Evolutionary conservation across 1,140 invertebrate species (phyloP), one percentile per base, ranked within the genome.

Genomic region (Coelopa frigida): DNA sequence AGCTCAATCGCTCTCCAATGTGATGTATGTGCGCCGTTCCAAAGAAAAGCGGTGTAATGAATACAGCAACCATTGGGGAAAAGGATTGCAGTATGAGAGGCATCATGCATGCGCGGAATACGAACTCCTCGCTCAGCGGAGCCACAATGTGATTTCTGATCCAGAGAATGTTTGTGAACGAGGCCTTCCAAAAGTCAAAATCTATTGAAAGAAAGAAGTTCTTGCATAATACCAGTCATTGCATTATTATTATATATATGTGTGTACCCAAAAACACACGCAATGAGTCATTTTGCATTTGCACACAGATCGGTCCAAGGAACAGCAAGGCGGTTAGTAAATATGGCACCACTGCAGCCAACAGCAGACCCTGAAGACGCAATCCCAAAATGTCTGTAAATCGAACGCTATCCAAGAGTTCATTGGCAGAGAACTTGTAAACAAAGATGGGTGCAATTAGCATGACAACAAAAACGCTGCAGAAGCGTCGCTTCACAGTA

Each of bases 1-100:
- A 72, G 54, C 79, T 82, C 8, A 89, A 72, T 57, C 82, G 80
- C 61, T 94, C 92, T 50, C 84, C 75, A 57, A 94, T 80, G 59
- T 95, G 92, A 77, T 97, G 92, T 59, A 94, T 84, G 74, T 96
- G 92, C 42, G 90, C 90, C 42, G 90, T 79, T 38, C 93, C 93
- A 77, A 97, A 97, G 66, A 96, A 90, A 6, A 96, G 67, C 2
- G 93, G 90, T 58, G 86, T 89, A 48, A 92, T 76, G 51, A 94
- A 84, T 35, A 95, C 80, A 6, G 89, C 83, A 44, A 74, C 80
- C 5, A 78, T 68, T 3, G 83, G 83, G n/a, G 77, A 70, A 55
- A 92, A 83, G 65, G 84, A 87, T 60, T 92, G 87, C 46, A 94
- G 68, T 10, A 97, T 72, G 14, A 95, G 67, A 20, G 92, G 90